Base-by-base conservation (phyloP, 2,113 vertebrate species). In the Stigmatopora nigra region DNA sequence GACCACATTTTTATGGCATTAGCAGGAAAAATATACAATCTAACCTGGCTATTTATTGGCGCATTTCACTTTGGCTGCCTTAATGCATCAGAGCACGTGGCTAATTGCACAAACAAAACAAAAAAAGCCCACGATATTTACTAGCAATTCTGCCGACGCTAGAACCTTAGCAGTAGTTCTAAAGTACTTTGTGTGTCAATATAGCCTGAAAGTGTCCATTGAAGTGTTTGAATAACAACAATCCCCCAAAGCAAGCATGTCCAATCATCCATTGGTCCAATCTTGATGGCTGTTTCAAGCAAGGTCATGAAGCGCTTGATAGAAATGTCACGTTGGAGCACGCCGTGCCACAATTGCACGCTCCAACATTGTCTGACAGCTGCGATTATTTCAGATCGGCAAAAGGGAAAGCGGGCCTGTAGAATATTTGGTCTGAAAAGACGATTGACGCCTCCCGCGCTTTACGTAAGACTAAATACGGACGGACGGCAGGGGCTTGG, bases 381-480 rank as follows among this genome's bases (percentile, higher is more conserved):
- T 48, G 44, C 65, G 45, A 65, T 61, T 65, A 44, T 70, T 15
- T 47, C 57, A 25, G 44, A 52, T 55, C 36, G 3, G 31, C 67
- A 9, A 68, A 51, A 53, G 44, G 22, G 62, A 67, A 67, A 61
- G 2, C 3, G 10, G 35, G 11, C 1, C 64, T 65, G 58, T 61
- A 61, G 20, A 12, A 13, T 15, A 41, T 64, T n/a, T 73, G n/a
- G 61, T 52, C 1, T 69, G 59, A 7, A 73, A 48, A 11, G 16
- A 53, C 49, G 63, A 57, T 70, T 61, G 44, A 59, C 63, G 12
- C 51, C 51, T 20, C 61, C 9, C 4, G 1, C 0, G 4, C 47
- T 67, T 72, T 58, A 69, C 56, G 55, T 25, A 72, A 72, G 4
- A 59, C 49, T 60, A 70, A 47, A 71, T 72, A 31, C 25, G 25